These are phyloP conservation scores for Rhagologus leucostigma DNA, from an alignment of 2,113 vertebrate species.

Conservation along the genomic window DNA sequence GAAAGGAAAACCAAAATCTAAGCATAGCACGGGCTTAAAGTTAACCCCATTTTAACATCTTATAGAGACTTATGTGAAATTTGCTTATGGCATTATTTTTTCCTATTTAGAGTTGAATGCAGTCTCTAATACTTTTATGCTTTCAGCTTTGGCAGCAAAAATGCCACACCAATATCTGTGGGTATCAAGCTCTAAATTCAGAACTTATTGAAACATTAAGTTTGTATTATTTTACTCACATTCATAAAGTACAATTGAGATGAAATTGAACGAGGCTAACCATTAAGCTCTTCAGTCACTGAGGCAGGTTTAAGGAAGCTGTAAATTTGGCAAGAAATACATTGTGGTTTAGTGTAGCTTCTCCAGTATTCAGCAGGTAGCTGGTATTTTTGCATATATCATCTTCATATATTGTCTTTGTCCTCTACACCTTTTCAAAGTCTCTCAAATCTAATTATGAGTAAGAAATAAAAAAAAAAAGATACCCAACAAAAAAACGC, in stretches of 20 bases:
- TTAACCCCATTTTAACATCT: background rate
- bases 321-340: background rate
- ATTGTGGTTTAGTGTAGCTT: background rate
- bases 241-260: background rate
- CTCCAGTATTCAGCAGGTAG: background rate
- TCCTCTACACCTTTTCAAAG: background rate
- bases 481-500: background rate
- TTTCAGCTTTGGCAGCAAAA: background rate
- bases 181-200: background rate
- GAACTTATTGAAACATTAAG: background rate
- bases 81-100: background rate
- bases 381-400: background rate
- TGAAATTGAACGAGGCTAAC: background rate
- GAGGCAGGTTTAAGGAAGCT: background rate
- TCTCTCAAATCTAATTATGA: background rate
- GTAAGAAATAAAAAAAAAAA: background rate
- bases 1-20: background rate
- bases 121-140: background rate
- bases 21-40: background rate
- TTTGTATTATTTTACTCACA: background rate
- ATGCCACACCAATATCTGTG: background rate
- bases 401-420: background rate
- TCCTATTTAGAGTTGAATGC: background rate
- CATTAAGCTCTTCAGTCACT: background rate
- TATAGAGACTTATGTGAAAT: background rate